A percentile compares a stretch with the other conserved stretches of the same genome.
Evolutionary conservation across 2,113 vertebrate genomes (phyloP).

Genomic region (Bos indicus): DNA sequence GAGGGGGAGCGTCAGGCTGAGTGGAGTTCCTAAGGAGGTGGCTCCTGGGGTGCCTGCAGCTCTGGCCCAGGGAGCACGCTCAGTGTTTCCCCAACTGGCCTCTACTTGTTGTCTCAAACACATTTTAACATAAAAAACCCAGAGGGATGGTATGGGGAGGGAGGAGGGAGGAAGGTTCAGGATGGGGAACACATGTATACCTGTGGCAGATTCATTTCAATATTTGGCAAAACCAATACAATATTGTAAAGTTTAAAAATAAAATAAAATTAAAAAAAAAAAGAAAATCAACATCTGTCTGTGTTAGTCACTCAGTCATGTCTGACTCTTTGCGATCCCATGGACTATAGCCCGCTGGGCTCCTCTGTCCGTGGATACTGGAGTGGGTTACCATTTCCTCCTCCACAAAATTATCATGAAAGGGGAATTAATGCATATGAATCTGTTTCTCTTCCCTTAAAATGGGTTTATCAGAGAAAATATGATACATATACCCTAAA

Average conservation of each 20-base stretch:
- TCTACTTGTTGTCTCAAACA: not conserved
- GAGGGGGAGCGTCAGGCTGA: not conserved
- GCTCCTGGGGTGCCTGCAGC: not conserved
- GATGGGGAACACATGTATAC: too few species aligned
- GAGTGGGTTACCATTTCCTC: not conserved
- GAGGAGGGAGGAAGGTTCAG: too few species aligned
- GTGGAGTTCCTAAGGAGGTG: not conserved
- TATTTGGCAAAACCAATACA: too few species aligned
- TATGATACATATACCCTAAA: not conserved
- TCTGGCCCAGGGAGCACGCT: not conserved
- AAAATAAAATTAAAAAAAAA: too few species aligned
- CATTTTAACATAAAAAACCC: not conserved
- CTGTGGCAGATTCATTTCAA: too few species aligned
- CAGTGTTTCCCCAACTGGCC: not conserved
- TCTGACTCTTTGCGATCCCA: not conserved
- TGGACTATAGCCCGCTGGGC: accelerated
- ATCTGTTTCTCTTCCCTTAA: not conserved
- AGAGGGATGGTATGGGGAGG: too few species aligned
- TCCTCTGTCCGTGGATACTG: not conserved
- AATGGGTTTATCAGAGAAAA: not conserved
- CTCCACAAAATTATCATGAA: not conserved
- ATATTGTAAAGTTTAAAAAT: too few species aligned
- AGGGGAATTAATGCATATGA: not conserved
- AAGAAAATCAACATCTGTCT: not conserved
- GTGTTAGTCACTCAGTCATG: not conserved